phyloP scores from a whole-genome alignment of 2,113 vertebrate species.

The Upupa epops region DNA sequence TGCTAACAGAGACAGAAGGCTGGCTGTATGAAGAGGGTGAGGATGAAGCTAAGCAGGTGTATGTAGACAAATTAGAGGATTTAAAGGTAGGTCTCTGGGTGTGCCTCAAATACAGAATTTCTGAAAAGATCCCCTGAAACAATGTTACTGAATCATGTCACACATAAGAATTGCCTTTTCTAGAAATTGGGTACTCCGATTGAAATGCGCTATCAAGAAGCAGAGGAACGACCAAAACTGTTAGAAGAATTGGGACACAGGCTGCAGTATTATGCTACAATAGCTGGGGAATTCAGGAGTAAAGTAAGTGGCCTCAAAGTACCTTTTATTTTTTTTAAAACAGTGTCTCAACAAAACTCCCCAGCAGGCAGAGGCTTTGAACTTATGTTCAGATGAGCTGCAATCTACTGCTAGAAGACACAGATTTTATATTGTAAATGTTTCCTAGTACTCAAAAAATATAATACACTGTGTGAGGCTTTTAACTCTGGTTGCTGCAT shows the following conservation, averaged over 20 bases:
- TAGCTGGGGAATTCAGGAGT: constrained; percentile 77
- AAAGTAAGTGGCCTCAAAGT: constrained; percentile 54
- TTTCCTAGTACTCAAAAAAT: not conserved
- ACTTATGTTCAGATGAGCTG: not conserved
- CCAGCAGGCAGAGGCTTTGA: not conserved
- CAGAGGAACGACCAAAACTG: constrained; percentile 73
- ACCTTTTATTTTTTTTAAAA: not conserved
- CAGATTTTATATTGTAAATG: not conserved
- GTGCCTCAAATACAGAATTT: not conserved
- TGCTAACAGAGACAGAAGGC: constrained; percentile 78
- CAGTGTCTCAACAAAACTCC: not conserved
- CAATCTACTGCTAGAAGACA: not conserved
- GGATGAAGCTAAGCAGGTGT: constrained; percentile 81
- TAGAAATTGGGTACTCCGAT: constrained; percentile 81
- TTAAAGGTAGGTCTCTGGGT: constrained; percentile 71
- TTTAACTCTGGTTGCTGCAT: not conserved
- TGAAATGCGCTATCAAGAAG: constrained; percentile 78
- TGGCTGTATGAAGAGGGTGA: constrained; percentile 84
- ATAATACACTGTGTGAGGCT: not conserved
- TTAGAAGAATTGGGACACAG: constrained; percentile 76
- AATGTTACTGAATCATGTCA: not conserved
- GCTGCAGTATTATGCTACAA: constrained; percentile 76
- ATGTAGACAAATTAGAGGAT: constrained; percentile 78
- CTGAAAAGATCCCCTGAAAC: not conserved
- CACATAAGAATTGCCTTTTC: not conserved